Percentiles rank a stretch among this genome's conserved stretches.
Conservation (phyloP, 2,888 invertebrate species). For the Chrysotoxum bicinctum region DNA sequence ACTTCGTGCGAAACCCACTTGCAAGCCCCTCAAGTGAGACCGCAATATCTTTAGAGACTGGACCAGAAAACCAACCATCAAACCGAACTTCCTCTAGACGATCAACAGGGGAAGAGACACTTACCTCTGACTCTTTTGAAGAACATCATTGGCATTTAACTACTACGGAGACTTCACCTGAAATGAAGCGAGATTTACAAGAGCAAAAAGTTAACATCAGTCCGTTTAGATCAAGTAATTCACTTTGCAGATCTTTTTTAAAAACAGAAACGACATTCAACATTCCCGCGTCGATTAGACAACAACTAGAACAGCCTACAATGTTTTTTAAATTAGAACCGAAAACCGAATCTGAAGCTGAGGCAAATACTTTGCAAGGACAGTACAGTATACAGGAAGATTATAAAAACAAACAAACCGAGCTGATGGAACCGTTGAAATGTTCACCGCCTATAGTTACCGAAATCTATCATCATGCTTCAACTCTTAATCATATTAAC, state of each 20-base stretch:
- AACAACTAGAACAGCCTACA: constrained; percentile 13
- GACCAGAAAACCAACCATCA: not conserved
- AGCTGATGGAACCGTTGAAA: not conserved
- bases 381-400: not conserved
- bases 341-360: not conserved
- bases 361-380: no score
- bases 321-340: constrained; percentile 14
- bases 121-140: constrained; percentile 33
- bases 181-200: not conserved
- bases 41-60: constrained; percentile 7
- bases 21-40: not conserved
- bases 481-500: not conserved
- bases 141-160: constrained; percentile 7
- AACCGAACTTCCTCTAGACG: not conserved
- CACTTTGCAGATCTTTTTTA: not conserved
- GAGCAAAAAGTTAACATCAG: not conserved
- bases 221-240: not conserved
- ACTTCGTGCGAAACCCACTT: constrained; percentile 9
- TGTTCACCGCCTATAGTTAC: not conserved
- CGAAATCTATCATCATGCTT: not conserved
- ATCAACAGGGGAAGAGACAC: constrained; percentile 17
- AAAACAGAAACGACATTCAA: constrained; percentile 1
- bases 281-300: constrained; percentile 11
- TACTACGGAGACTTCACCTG: not conserved
- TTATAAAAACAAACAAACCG: not conserved